phyloP scores from a whole-genome alignment of 2,113 vertebrate genomes.

The Hemichromis elongatus region DNA sequence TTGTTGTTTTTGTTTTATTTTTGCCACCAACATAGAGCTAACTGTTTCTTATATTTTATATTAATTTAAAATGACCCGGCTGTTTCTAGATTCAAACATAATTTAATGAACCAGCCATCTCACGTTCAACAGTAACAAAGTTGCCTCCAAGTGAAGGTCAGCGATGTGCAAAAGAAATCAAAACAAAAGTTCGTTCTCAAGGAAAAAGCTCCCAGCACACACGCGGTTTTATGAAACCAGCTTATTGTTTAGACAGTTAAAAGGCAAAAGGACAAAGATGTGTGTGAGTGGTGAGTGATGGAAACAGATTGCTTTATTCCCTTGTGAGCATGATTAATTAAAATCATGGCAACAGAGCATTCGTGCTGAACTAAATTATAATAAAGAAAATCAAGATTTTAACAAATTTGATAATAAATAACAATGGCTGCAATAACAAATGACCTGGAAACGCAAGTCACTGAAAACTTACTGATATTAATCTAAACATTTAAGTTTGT shows the following conservation, averaged over 20 bases:
- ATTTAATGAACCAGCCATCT: background rate
- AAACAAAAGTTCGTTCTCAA: slow-evolving; percentile 19
- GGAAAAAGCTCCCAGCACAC: background rate
- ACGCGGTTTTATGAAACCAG: background rate
- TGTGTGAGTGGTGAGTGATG: background rate
- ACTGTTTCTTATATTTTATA: background rate
- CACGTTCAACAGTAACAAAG: background rate
- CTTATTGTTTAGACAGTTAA: slow-evolving; percentile 18
- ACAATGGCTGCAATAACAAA: background rate
- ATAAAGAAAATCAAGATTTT: background rate
- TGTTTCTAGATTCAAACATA: background rate
- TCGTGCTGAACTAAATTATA: background rate
- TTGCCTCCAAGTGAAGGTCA: slow-evolving; percentile 1
- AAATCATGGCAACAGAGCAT: background rate
- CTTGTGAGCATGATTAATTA: background rate
- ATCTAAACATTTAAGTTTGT: background rate
- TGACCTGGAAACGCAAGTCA: fast-evolving
- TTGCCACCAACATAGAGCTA: background rate
- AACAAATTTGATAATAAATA: background rate
- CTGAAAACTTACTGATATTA: background rate
- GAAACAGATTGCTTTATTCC: background rate
- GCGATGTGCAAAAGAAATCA: background rate
- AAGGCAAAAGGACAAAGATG: slow-evolving; percentile 5
- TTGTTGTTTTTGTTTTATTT: background rate
- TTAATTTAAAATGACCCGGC: background rate